Percentiles rank a stretch among this genome's conserved stretches.
phyloP scores from a whole-genome alignment of 2,797 vertebrate genomes.

The Mormyrus hasselquistii region DNA sequence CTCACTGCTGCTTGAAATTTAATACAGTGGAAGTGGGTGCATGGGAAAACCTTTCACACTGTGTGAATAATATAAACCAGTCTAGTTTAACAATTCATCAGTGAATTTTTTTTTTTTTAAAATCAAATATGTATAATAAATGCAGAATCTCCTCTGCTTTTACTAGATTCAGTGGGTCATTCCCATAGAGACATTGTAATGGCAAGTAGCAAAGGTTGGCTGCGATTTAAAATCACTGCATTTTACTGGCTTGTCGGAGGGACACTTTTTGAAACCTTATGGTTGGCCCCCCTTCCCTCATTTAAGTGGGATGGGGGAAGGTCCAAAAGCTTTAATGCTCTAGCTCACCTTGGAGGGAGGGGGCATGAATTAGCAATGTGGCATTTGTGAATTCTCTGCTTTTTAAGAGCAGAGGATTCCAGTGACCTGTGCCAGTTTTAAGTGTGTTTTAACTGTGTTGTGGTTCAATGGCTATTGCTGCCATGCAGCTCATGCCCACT shows the following conservation, averaged over 20 bases:
- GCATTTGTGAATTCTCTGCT: not conserved
- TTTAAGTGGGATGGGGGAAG: not conserved
- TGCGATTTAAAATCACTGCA: not conserved
- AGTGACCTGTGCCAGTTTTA: not conserved
- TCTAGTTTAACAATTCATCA: conserved; percentile 14
- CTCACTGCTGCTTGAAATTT: not conserved
- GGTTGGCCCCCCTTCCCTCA: not conserved
- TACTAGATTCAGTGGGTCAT: not conserved
- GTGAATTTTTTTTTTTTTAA: not conserved
- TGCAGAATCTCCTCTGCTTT: not conserved
- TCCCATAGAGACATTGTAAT: not conserved
- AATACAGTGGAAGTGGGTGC: not conserved
- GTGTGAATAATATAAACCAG: not conserved
- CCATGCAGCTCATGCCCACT: not conserved
- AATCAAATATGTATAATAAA: conserved; percentile 6
- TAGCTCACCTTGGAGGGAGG: not conserved
- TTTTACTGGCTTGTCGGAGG: not conserved
- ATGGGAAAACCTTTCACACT: not conserved
- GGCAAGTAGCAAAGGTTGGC: not conserved
- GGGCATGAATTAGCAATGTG: not conserved
- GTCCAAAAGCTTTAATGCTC: not conserved
- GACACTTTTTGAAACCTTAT: not conserved
- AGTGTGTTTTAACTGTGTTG: not conserved
- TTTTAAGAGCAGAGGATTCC: not conserved
- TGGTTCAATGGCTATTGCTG: not conserved